Percentiles rank a stretch among this genome's conserved stretches.
Evolutionary conservation across 2,888 invertebrate genomes (phyloP).

Genomic region (Masnerella sp.): DNA sequence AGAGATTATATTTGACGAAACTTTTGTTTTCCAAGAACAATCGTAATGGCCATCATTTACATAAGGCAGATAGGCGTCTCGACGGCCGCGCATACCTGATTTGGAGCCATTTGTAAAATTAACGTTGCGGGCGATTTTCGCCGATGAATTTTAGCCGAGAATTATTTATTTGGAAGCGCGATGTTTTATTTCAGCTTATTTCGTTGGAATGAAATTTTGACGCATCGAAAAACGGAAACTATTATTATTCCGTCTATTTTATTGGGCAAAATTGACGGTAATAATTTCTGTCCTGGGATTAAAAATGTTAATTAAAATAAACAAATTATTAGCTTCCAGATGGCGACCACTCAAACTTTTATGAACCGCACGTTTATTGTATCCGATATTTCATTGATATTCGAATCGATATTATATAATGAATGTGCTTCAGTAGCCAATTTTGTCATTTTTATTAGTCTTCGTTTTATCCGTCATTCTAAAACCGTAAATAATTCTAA

Average conservation of each 20-base stretch:
- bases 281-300: conserved; percentile 5
- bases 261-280: conserved; percentile 7
- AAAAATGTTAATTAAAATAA: conserved; percentile 32
- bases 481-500: too few relatives aligned
- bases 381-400: conserved; percentile 24
- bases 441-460: neutral
- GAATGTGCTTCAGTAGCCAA: too few relatives aligned
- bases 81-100: conserved; percentile 12
- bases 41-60: conserved; percentile 18
- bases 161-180: conserved; percentile 28
- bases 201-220: conserved; percentile 25
- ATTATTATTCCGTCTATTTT: conserved; percentile 21
- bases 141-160: conserved; percentile 7
- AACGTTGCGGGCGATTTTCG: neutral
- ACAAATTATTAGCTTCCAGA: conserved; percentile 19
- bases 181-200: conserved; percentile 11
- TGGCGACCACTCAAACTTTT: conserved; percentile 18
- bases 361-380: conserved; percentile 19
- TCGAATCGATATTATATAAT: conserved; percentile 12
- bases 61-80: conserved; percentile 16
- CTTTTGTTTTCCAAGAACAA: conserved; percentile 36
- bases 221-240: conserved; percentile 23
- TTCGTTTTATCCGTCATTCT: neutral
- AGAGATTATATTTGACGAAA: conserved; percentile 30
- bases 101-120: conserved; percentile 27